phyloP scores from a whole-genome alignment of 1,140 invertebrate genomes.

The Ptiloglossa arizonensis region DNA sequence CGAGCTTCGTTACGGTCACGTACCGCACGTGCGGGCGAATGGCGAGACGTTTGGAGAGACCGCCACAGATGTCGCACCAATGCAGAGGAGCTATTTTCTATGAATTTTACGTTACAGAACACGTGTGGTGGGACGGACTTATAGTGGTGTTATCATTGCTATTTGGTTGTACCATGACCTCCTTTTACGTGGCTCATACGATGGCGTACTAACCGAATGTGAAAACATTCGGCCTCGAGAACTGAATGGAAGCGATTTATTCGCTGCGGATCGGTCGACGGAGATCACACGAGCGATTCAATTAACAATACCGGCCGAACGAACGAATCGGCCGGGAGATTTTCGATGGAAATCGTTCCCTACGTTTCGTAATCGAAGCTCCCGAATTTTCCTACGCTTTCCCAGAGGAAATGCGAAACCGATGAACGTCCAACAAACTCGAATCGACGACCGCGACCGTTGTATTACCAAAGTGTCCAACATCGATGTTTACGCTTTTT shows the following conservation, averaged over 20 bases:
- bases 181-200: conserved; percentile 77
- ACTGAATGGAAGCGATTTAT: conserved; percentile 67
- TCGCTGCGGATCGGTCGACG: conserved; percentile 33
- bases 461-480: no score
- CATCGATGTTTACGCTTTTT: no score
- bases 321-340: not conserved
- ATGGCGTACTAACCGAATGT: conserved; percentile 77
- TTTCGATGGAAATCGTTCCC: not conserved
- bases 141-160: conserved; percentile 78
- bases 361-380: not conserved
- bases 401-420: not conserved
- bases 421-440: not conserved
- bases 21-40: no score
- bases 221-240: conserved; percentile 79
- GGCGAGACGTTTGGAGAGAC: not conserved
- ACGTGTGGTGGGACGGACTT: conserved; percentile 65
- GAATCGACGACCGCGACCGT: no score
- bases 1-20: no score
- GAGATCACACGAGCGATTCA: not conserved
- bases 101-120: conserved; percentile 65
- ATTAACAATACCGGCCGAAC: not conserved
- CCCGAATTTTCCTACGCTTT: no score
- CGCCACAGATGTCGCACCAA: not conserved
- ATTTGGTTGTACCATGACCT: conserved; percentile 81
- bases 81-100: not conserved